Base-by-base conservation (phyloP, 2,797 vertebrate species). In the Dallia pectoralis region DNA sequence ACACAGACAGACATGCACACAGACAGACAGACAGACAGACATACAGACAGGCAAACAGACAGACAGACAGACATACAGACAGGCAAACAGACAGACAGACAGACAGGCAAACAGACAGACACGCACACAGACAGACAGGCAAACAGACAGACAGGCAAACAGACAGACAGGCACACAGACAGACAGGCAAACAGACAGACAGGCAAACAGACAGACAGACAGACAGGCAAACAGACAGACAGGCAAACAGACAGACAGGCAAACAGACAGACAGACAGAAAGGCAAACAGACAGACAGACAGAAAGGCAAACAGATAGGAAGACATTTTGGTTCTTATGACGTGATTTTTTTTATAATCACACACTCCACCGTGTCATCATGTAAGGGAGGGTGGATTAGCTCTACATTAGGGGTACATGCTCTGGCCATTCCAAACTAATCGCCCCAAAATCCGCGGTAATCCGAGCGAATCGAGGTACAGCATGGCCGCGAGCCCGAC, bases 361-460 rank as follows among this genome's bases (percentile, higher is more conserved):
- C 69, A 61, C 29, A 53, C 27, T 19, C 68, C 27, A 14, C 14
- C 70, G 66, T 62, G 72, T 53, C 18, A 44, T 76, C 74, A 83
- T 89, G 89, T 88, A 87, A 88, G 79, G 82, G 81, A 88, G 30
- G 90, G 90, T 81, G 80, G 89, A 91, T 88, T 88, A 89, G 79
- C 80, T 72, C 64, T 87, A 82, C 90, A 79, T 84, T 90, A 89
- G 88, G 86, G 88, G 79, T 87, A 88, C 87, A 85, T 87, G 87
- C 80, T 79, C 71, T 73, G 77, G 84, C 77, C 89, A 91, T 91
- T 90, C 87, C 85, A 73, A 74, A 73, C 71, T 81, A 51, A 87
- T 91, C 80, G 82, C 82, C 82, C 87, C 87, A 87, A 84, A 89
- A 86, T 80, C 84, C 32, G 70, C 72, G 74, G 89, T 90, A 93